phyloP scores from a whole-genome alignment of 2,797 vertebrate species.

The Gymnocypris eckloni region DNA sequence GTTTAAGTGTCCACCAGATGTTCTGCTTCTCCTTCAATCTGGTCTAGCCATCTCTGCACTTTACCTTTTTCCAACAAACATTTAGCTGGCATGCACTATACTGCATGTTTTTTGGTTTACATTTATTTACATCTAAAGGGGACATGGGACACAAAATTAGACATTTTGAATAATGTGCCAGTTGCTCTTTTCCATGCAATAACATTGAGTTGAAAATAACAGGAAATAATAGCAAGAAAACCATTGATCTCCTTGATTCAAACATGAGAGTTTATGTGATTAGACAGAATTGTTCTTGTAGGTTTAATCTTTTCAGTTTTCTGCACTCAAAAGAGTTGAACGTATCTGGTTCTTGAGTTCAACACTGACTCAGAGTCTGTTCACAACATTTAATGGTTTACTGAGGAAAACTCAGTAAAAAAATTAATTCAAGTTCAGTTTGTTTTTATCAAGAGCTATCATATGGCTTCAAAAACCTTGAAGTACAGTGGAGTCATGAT shows the following conservation, averaged over 20 bases:
- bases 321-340: not conserved
- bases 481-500: not conserved
- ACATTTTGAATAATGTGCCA: no score
- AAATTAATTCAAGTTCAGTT: not conserved
- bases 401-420: not conserved
- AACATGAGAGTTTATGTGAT: not conserved
- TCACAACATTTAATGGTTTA: not conserved
- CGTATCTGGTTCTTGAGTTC: not conserved
- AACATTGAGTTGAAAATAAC: not conserved
- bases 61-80: constrained; percentile 23
- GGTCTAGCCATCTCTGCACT: constrained; percentile 82
- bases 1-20: constrained; percentile 72
- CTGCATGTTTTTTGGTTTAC: not conserved
- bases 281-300: not conserved
- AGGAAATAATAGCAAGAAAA: not conserved
- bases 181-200: not conserved
- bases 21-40: constrained; percentile 75
- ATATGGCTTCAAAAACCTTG: not conserved
- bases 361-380: not conserved
- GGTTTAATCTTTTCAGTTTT: not conserved
- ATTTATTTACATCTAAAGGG: not conserved
- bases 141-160: not conserved
- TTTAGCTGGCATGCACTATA: constrained; percentile 6
- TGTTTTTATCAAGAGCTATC: not conserved
- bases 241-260: not conserved